phyloP scores from a whole-genome alignment of 2,888 invertebrate species.

The Drosophila lutescens region DNA sequence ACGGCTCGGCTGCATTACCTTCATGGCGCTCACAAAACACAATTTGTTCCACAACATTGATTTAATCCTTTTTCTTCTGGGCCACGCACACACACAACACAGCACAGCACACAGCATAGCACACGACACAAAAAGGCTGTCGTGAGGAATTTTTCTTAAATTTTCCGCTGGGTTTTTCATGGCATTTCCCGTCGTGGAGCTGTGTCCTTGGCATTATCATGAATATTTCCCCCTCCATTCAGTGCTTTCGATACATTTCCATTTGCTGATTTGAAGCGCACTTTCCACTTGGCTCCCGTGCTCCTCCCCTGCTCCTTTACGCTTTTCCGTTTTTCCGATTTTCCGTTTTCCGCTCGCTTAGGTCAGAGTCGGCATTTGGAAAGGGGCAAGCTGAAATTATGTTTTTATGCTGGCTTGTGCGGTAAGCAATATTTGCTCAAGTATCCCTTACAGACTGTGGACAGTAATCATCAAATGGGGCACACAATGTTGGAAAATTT shows the following conservation, averaged over 20 bases:
- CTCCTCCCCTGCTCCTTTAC: slow-evolving; percentile 13
- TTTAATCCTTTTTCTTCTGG: slow-evolving; percentile 73
- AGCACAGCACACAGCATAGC: background rate
- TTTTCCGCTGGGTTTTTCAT: slow-evolving; percentile 61
- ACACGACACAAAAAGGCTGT: slow-evolving; percentile 30
- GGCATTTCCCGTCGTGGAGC: slow-evolving; percentile 65
- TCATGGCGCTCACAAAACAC: slow-evolving; percentile 54
- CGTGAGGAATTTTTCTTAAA: slow-evolving; percentile 66
- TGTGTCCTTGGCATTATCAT: slow-evolving; percentile 65
- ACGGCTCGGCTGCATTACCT: slow-evolving; percentile 58
- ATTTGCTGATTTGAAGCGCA: slow-evolving; percentile 73
- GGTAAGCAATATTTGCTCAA: slow-evolving; percentile 59
- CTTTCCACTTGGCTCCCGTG: slow-evolving; percentile 39
- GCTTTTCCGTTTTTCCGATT: slow-evolving; percentile 24
- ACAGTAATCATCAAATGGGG: slow-evolving; percentile 34
- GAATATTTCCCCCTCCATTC: slow-evolving; percentile 39
- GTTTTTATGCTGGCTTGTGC: slow-evolving; percentile 49
- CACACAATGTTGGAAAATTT: slow-evolving; percentile 2
- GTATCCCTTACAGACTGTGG: slow-evolving; percentile 29
- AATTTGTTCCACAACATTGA: slow-evolving; percentile 79
- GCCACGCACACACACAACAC: slow-evolving; percentile 40
- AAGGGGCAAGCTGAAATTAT: slow-evolving; percentile 50
- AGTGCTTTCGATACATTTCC: slow-evolving; percentile 70
- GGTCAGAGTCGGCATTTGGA: slow-evolving; percentile 25
- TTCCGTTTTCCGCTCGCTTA: slow-evolving; percentile 67